Evolutionary conservation across 2,113 vertebrate genomes (phyloP).

Genomic region (Psilopsiagon aurifrons): DNA sequence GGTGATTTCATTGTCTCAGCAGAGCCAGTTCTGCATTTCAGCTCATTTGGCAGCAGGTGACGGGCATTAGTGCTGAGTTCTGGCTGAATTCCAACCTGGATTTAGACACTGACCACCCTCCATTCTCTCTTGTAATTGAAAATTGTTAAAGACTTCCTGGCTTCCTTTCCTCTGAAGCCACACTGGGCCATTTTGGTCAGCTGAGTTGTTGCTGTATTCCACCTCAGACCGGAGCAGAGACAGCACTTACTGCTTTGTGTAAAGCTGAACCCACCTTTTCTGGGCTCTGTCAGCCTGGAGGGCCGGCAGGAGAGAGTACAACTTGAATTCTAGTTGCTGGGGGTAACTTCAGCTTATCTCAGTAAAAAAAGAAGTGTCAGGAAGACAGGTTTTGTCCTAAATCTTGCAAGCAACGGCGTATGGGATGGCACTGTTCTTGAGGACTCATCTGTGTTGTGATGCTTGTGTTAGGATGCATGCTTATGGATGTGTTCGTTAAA

Average conservation of each 20-base stretch:
- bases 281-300: not conserved
- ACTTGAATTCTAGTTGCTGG: not conserved
- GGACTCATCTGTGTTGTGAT: not conserved
- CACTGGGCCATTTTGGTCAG: not conserved
- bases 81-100: conserved; percentile 14
- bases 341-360: not conserved
- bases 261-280: not conserved
- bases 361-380: not conserved
- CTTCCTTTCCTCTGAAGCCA: not conserved
- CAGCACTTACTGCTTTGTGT: not conserved
- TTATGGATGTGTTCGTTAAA: not conserved
- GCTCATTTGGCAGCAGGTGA: conserved; percentile 21
- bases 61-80: not conserved
- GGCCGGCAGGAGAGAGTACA: not conserved
- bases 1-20: not conserved
- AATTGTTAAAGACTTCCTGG: conserved; percentile 21
- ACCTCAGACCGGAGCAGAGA: not conserved
- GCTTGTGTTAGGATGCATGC: not conserved
- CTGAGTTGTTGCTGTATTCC: not conserved
- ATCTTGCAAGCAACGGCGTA: not conserved
- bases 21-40: not conserved
- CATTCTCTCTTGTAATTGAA: not conserved
- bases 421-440: not conserved
- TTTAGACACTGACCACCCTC: conserved; percentile 6
- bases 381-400: not conserved